phyloP scores from a whole-genome alignment of 37 sponge, comb jelly and placozoan genomes.

The Dysidea cf. avara region DNA sequence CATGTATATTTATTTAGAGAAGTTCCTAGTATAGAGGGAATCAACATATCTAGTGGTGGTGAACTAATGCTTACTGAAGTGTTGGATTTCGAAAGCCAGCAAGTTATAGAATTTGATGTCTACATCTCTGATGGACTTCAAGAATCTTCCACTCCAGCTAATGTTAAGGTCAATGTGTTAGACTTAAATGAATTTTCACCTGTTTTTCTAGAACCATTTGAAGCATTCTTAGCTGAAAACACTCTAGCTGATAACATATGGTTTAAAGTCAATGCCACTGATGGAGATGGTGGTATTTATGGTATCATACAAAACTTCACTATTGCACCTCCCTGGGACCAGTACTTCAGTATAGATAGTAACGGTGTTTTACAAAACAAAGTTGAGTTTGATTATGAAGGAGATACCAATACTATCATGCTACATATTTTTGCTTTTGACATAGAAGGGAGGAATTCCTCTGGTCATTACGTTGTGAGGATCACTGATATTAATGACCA shows the following conservation, averaged over 20 bases:
- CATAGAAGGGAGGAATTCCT: conserved; percentile 6
- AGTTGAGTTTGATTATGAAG: conserved; percentile 42
- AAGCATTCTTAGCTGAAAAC: conserved; percentile 41
- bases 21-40: conserved; percentile 9
- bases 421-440: conserved; percentile 53
- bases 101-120: conserved; percentile 19
- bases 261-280: conserved; percentile 34
- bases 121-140: conserved; percentile 51
- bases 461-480: conserved; percentile 21
- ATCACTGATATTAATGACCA: conserved; percentile 55
- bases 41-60: conserved; percentile 31
- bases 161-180: conserved; percentile 24
- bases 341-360: conserved; percentile 19
- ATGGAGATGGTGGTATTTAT: conserved; percentile 33
- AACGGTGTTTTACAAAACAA: conserved; percentile 31
- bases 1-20: not conserved
- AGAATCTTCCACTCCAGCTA: conserved; percentile 17
- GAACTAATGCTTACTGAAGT: conserved; percentile 20
- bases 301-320: conserved; percentile 19
- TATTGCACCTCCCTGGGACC: not conserved
- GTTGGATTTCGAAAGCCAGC: conserved; percentile 38
- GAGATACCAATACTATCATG: not conserved
- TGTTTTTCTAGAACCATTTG: conserved; percentile 26
- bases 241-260: not conserved
- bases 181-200: conserved; percentile 58